phyloP scores from a whole-genome alignment of 37 sponge, comb jelly and placozoan genomes.

The Agelas oroides region DNA sequence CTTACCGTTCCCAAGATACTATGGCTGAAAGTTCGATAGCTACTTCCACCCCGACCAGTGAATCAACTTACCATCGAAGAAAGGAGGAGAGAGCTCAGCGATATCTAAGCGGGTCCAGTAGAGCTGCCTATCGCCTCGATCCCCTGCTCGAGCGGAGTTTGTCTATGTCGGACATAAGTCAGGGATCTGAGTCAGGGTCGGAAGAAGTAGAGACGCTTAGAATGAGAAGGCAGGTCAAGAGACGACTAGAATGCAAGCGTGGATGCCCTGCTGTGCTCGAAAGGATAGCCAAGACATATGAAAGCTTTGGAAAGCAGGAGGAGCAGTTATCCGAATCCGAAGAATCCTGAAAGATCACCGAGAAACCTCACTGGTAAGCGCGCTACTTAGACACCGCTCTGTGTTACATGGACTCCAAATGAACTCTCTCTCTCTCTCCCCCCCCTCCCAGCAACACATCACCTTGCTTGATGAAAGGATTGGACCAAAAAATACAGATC shows the following conservation, averaged over 20 bases:
- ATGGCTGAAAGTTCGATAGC: not conserved
- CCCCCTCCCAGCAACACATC: not conserved
- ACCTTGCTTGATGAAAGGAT: too few relatives aligned
- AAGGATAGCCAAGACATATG: not conserved
- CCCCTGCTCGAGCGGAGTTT: slow-evolving; percentile 14
- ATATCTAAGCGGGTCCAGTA: not conserved
- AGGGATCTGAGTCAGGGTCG: not conserved
- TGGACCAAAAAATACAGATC: too few relatives aligned
- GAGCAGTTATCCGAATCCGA: slow-evolving; percentile 8
- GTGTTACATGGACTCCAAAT: not conserved
- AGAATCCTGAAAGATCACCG: not conserved
- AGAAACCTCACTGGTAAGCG: slow-evolving; percentile 22
- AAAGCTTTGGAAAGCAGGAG: not conserved
- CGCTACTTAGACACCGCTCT: too few relatives aligned
- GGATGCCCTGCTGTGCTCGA: not conserved
- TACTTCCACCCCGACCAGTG: not conserved
- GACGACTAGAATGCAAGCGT: not conserved
- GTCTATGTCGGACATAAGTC: slow-evolving; percentile 2
- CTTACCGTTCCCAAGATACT: slow-evolving; percentile 1
- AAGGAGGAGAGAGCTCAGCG: not conserved
- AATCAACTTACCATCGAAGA: not conserved
- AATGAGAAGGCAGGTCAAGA: not conserved
- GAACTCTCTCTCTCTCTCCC: not conserved
- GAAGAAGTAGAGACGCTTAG: not conserved
- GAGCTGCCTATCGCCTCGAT: slow-evolving; percentile 3